A percentile compares a stretch with the other conserved stretches of the same genome.
Evolutionary conservation across 2,113 vertebrate species (phyloP).

Genomic region (Mus pahari): DNA sequence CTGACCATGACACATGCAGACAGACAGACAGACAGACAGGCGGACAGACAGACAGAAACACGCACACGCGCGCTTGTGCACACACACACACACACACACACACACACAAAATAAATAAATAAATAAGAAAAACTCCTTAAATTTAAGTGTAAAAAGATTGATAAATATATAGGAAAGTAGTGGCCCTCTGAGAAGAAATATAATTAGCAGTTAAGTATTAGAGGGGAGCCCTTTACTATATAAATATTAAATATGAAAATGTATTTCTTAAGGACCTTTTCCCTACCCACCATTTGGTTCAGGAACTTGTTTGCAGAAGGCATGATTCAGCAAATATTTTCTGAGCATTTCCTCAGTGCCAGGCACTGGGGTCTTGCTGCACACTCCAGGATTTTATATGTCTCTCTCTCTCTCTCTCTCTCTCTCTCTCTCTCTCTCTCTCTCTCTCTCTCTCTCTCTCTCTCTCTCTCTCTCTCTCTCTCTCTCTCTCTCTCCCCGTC

Average conservation of each 20-base stretch:
- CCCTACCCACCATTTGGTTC: background rate
- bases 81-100: background rate
- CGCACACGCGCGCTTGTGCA: too few relatives aligned
- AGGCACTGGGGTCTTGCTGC: background rate
- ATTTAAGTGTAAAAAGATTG: background rate
- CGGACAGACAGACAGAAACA: too few relatives aligned
- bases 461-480: too few relatives aligned
- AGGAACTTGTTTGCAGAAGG: background rate
- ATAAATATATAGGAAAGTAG: background rate
- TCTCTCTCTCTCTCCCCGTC: too few relatives aligned
- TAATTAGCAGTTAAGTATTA: background rate
- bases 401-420: fast-evolving
- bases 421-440: too few relatives aligned
- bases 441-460: too few relatives aligned
- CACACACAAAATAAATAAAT: background rate
- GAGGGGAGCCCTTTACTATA: background rate
- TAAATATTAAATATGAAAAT: background rate
- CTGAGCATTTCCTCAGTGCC: background rate
- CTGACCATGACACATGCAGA: background rate
- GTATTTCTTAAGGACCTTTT: background rate
- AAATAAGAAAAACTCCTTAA: background rate
- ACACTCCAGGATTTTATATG: background rate
- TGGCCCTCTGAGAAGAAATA: background rate
- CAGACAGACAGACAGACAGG: too few relatives aligned
- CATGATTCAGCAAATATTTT: conserved; percentile 22